A percentile compares a stretch with the other conserved stretches of the same genome.
phyloP scores from a whole-genome alignment of 2,113 vertebrate species.

The Nanorana parkeri region DNA sequence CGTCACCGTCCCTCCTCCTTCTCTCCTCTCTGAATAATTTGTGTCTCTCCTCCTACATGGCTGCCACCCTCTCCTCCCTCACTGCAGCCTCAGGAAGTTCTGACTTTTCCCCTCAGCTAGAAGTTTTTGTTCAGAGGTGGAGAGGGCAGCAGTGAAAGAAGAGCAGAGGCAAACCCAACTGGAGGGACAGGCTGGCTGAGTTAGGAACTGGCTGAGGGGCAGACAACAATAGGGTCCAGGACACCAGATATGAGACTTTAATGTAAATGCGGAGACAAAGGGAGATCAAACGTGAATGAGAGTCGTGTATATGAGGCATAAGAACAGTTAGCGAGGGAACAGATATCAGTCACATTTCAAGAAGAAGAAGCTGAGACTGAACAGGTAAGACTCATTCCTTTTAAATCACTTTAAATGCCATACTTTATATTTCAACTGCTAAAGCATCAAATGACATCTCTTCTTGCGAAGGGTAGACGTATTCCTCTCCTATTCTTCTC shows the following conservation, averaged over 20 bases:
- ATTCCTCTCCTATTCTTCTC: no score
- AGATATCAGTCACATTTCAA: neutral
- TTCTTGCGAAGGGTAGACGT: no score
- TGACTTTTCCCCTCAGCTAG: conserved; percentile 38
- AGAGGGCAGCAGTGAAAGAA: neutral
- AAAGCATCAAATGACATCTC: no score
- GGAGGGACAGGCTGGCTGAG: neutral
- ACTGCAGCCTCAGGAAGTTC: conserved; percentile 40
- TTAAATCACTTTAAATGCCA: neutral
- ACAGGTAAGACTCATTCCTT: neutral
- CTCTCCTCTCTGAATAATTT: neutral
- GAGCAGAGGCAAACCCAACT: neutral
- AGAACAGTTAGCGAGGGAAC: neutral
- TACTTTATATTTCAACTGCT: no score
- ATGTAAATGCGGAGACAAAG: neutral
- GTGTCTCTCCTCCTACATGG: conserved; percentile 15
- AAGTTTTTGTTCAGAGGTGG: conserved; percentile 37
- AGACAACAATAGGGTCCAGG: neutral
- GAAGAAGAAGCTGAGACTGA: neutral
- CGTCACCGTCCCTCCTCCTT: conserved; percentile 20
- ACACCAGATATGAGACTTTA: neutral
- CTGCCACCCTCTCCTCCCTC: conserved; percentile 35
- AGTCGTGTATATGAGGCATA: neutral
- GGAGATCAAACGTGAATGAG: neutral
- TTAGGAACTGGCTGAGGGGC: neutral